Base-by-base conservation (phyloP, 2,797 vertebrate genomes). In the Rhabdophis nuchalis region DNA sequence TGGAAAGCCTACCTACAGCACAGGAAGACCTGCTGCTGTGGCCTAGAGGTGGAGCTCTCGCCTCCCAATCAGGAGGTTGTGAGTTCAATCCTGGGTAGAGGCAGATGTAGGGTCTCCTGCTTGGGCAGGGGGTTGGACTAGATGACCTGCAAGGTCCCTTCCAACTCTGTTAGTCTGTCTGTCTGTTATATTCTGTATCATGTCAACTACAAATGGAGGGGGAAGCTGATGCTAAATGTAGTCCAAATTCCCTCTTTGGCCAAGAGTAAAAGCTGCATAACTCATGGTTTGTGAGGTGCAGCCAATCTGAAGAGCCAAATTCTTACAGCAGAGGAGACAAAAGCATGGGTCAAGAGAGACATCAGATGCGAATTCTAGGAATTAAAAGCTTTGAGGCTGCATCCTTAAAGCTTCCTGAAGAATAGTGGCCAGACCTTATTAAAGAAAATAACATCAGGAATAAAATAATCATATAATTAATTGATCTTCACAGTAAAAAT, bases 351-450 rank as follows among this genome's bases (percentile, higher is more conserved):
- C 46, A 90, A 68, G 56, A 77, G 14, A 86, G 8, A 23, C 29
- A 29, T 58, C 13, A 27, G 27, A 25, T 85, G 25, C 27, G 36
- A 52, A 92, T 36, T 89, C 46, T 56, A 53, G 41, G n/a, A 10
- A 32, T 41, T 52, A 64, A 82, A 16, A 53, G 4, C 25, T 53
- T 56, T 23, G 46, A 23, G 6, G 20, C 23, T 89, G 58, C 46
- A 32, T 16, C 11, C 13, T 46, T 46, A 54, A 91, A 89, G 92
- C 94, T 95, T 94, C 86, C 95, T 96, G 36, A 95, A 88, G 94
- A 95, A 94, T 91, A 90, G 91, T 94, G 94, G 95, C 95, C 52
- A 93, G 94, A 93, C 95, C 56, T 32, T 61, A 89, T 96, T 90
- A 93, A 92, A 97, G 82, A 85, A 93, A 96, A 87, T 94, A 36